phyloP scores from a whole-genome alignment of 2,888 invertebrate genomes.

The Orgyia antiqua region DNA sequence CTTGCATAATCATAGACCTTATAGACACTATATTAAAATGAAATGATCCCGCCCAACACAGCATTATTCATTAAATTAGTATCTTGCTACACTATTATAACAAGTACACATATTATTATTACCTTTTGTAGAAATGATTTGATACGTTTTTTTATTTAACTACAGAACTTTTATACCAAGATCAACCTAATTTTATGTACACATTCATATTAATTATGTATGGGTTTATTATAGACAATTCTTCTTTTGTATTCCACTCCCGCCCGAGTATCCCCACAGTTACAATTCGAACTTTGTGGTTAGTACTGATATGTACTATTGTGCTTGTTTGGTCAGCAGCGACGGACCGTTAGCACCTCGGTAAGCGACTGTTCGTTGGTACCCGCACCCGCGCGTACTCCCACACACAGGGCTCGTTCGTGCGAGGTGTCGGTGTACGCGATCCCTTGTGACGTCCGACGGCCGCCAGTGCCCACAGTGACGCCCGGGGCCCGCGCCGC shows the following conservation, averaged over 20 bases:
- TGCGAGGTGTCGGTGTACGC: conserved; percentile 62
- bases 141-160: conserved; percentile 15
- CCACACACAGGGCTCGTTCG: conserved; percentile 52
- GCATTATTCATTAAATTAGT: conserved; percentile 11
- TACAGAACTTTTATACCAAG: conserved; percentile 24
- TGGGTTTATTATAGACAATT: no score
- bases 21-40: not conserved
- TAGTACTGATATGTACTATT: conserved; percentile 74
- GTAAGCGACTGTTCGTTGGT: conserved; percentile 67
- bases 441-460: conserved; percentile 73
- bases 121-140: conserved; percentile 12
- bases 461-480: conserved; percentile 50
- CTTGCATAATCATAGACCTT: not conserved
- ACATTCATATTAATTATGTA: conserved; percentile 30
- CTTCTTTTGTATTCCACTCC: no score
- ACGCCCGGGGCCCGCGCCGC: conserved; percentile 26
- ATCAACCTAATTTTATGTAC: conserved; percentile 25
- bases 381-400: conserved; percentile 57
- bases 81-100: conserved; percentile 1
- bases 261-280: conserved; percentile 36
- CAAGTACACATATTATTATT: no score
- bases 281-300: conserved; percentile 56
- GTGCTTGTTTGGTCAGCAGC: conserved; percentile 78
- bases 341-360: conserved; percentile 76
- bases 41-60: conserved; percentile 2